Evolutionary conservation across 2,888 invertebrate genomes (phyloP).

Genomic region (Bugula neritina): DNA sequence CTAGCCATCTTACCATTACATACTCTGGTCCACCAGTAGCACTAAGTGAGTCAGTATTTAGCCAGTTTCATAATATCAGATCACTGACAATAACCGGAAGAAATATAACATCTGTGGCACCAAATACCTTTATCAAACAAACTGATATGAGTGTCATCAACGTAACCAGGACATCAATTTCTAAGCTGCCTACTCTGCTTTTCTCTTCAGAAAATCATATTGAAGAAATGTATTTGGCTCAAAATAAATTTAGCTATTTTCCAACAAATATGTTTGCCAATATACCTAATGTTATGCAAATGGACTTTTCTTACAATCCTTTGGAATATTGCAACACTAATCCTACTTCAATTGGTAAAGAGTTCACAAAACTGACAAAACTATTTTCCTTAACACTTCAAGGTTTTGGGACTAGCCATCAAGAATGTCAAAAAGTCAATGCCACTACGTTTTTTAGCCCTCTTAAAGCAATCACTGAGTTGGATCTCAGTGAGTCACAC

Average conservation of each 20-base stretch:
- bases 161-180: background rate
- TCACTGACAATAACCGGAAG: background rate
- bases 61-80: background rate
- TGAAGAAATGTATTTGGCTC: background rate
- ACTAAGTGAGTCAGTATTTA: background rate
- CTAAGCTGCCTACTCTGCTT: background rate
- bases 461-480: background rate
- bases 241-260: background rate
- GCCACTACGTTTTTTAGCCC: background rate
- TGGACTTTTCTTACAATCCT: slow-evolving; percentile 21
- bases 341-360: background rate
- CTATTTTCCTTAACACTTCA: background rate
- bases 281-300: background rate
- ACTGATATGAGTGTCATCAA: background rate
- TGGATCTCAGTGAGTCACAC: background rate
- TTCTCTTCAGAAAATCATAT: background rate
- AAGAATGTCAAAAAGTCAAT: background rate
- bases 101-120: background rate
- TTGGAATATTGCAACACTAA: background rate
- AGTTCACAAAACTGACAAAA: background rate
- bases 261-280: slow-evolving; percentile 3
- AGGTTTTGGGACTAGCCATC: background rate
- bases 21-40: background rate
- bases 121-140: background rate
- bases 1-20: background rate